These are phyloP conservation scores for Bicyclus anynana DNA, from an alignment of 1,140 invertebrate species.

Conservation along the genomic window DNA sequence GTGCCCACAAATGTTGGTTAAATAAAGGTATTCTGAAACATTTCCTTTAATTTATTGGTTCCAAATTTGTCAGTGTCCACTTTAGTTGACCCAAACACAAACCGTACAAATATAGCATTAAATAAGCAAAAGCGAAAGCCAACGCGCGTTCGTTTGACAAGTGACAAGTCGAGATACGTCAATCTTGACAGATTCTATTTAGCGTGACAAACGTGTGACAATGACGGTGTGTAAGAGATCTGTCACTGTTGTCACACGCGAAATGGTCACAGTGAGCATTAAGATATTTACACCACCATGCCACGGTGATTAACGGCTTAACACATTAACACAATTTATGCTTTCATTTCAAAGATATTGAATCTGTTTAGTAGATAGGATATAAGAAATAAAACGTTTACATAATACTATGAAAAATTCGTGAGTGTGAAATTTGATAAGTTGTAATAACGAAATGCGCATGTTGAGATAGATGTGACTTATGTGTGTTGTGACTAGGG, in stretches of 20 bases:
- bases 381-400: no score
- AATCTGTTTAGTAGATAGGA: neutral
- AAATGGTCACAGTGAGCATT: neutral
- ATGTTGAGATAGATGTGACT: no score
- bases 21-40: no score
- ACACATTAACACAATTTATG: conserved; percentile 2
- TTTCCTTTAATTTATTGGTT: no score
- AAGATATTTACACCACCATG: neutral
- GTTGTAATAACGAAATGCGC: no score
- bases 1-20: no score
- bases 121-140: neutral
- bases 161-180: conserved; percentile 15
- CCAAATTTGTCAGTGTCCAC: no score
- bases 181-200: neutral
- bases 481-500: no score
- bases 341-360: neutral
- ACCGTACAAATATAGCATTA: no score
- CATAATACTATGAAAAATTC: no score
- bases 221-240: conserved; percentile 6
- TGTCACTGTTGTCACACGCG: conserved; percentile 3
- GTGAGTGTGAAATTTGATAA: no score
- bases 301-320: neutral
- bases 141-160: neutral
- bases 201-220: conserved; percentile 1
- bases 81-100: no score